These are phyloP conservation scores for Erythrocercus mccallii DNA, from an alignment of 2,113 vertebrate species.

Conservation along the genomic window DNA sequence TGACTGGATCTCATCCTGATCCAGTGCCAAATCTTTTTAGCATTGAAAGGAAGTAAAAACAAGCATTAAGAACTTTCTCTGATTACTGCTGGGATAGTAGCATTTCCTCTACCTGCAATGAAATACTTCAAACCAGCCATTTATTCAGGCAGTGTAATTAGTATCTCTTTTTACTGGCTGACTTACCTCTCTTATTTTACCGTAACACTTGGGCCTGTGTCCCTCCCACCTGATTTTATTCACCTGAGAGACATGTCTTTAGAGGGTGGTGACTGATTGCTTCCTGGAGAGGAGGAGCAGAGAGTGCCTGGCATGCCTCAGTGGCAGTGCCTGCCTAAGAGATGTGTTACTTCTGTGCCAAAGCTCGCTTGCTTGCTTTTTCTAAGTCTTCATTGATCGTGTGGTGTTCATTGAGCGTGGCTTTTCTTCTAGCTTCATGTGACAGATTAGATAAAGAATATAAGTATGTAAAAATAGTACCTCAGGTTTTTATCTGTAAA, in stretches of 20 bases:
- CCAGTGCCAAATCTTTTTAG: background rate
- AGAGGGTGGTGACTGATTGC: background rate
- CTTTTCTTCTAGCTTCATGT: background rate
- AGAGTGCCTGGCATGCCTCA: background rate
- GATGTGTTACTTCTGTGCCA: fast-evolving
- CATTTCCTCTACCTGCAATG: background rate
- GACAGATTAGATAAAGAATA: background rate
- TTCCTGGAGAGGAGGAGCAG: background rate
- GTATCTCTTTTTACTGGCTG: background rate
- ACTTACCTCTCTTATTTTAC: background rate
- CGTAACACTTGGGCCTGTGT: background rate
- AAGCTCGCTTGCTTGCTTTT: background rate
- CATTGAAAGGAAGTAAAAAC: conserved; percentile 34
- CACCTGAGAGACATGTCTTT: background rate
- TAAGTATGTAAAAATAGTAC: background rate
- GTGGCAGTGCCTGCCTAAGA: background rate
- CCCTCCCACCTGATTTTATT: background rate
- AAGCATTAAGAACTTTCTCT: conserved; percentile 49
- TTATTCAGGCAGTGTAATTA: background rate
- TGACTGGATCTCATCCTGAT: conserved; percentile 24
- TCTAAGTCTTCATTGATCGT: background rate
- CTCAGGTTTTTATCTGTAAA: background rate
- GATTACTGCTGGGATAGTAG: background rate
- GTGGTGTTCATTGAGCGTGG: background rate
- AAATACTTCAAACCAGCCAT: conserved; percentile 36